phyloP scores from a whole-genome alignment of 2,113 vertebrate species.

The Phaethornis superciliosus region DNA sequence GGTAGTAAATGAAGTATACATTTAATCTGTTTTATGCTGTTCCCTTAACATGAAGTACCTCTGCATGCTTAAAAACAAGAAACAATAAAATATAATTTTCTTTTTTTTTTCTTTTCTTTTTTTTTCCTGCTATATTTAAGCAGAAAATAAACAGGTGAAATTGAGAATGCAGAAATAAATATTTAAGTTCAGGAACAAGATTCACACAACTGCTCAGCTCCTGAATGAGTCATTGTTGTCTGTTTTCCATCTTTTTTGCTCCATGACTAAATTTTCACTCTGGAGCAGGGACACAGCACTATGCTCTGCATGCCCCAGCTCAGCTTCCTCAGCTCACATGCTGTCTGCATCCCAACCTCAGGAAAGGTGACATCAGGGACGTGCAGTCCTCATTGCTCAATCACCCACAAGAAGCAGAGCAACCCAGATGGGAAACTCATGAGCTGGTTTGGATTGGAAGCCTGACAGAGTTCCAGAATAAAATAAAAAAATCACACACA shows the following conservation, averaged over 20 bases:
- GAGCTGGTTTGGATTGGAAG: background rate
- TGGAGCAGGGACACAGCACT: background rate
- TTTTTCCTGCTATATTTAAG: background rate
- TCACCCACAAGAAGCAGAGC: background rate
- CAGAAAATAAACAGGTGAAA: background rate
- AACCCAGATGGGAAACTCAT: background rate
- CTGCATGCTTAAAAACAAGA: background rate
- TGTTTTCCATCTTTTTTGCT: background rate
- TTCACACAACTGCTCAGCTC: background rate
- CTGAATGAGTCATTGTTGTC: background rate
- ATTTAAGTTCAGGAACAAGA: background rate
- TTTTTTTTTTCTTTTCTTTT: too few relatives aligned
- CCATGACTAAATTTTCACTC: background rate
- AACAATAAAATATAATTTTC: background rate
- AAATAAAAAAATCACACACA: background rate
- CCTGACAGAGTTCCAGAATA: background rate
- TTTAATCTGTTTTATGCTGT: conserved; percentile 11
- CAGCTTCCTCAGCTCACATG: background rate
- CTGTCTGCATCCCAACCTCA: accelerated
- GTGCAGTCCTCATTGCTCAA: background rate
- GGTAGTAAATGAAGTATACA: background rate
- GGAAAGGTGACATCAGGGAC: background rate
- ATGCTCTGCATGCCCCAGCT: accelerated
- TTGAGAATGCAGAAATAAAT: background rate
- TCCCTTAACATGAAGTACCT: background rate